phyloP scores from a whole-genome alignment of 2,888 invertebrate species.

The Rhamnusium bicolor region DNA sequence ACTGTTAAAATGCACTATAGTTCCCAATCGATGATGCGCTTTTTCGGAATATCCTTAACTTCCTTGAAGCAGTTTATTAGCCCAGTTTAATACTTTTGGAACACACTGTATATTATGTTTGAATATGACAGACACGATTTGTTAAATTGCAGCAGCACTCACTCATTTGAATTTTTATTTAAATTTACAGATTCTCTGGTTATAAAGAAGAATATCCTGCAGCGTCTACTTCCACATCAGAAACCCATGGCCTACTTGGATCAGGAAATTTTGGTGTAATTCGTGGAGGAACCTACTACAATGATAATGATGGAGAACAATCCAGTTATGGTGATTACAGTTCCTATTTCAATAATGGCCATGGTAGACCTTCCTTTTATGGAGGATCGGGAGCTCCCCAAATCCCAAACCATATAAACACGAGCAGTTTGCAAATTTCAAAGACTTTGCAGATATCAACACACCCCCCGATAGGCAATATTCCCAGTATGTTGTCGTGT shows the following conservation, averaged over 20 bases:
- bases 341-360: slow-evolving; percentile 79
- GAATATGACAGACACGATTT: no score
- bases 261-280: slow-evolving; percentile 92
- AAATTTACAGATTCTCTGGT: slow-evolving; percentile 67
- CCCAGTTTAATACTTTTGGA: no score
- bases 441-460: slow-evolving; percentile 93
- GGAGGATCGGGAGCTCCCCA: slow-evolving; percentile 62
- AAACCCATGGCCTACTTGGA: slow-evolving; percentile 73
- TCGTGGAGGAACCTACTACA: slow-evolving; percentile 89
- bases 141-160: no score
- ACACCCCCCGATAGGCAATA: slow-evolving; percentile 86
- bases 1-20: no score
- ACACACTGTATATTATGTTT: no score
- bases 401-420: slow-evolving; percentile 81
- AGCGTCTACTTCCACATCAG: slow-evolving; percentile 16
- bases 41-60: no score
- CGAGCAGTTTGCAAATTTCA: slow-evolving; percentile 91
- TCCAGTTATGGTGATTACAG: slow-evolving; percentile 74
- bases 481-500: slow-evolving; percentile 88
- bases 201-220: slow-evolving; percentile 57
- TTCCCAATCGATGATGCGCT: no score
- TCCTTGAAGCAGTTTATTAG: no score
- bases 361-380: slow-evolving; percentile 80
- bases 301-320: slow-evolving; percentile 79
- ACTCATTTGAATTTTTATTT: slow-evolving; percentile 7